phyloP scores from a whole-genome alignment of 2,888 invertebrate species.

The Aradus depressus region DNA sequence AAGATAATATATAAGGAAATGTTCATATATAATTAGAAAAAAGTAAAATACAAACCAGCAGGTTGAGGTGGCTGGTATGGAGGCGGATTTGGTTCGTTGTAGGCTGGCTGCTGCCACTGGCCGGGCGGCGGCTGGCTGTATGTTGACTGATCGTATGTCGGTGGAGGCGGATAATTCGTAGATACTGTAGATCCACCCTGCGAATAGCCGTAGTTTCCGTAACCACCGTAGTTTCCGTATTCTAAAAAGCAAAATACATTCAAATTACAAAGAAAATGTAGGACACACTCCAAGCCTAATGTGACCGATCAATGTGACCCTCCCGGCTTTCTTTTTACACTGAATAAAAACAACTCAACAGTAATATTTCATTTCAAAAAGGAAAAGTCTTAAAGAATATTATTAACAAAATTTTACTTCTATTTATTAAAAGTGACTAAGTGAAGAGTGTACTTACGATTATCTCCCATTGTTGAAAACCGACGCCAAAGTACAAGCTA shows the following conservation, averaged over 20 bases:
- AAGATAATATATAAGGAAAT: too few relatives aligned
- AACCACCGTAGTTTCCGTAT: slow-evolving; percentile 20
- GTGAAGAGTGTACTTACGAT: slow-evolving; percentile 7
- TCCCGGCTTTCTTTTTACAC: too few relatives aligned
- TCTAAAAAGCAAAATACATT: slow-evolving; percentile 10
- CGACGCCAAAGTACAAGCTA: too few relatives aligned
- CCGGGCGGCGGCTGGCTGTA: slow-evolving; percentile 28
- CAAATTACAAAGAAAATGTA: too few relatives aligned
- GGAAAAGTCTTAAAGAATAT: neutral
- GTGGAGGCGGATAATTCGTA: slow-evolving; percentile 24
- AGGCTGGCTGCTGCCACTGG: slow-evolving; percentile 22
- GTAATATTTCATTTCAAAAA: neutral
- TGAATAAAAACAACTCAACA: neutral
- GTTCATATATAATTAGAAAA: too few relatives aligned
- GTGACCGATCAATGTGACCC: too few relatives aligned
- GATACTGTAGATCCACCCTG: slow-evolving; percentile 24
- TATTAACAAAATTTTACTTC: too few relatives aligned
- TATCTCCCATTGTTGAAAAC: slow-evolving; percentile 4
- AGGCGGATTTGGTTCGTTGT: slow-evolving; percentile 20
- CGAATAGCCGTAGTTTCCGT: slow-evolving; percentile 21
- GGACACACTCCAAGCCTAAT: too few relatives aligned
- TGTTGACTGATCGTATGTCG: slow-evolving; percentile 25
- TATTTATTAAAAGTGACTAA: neutral
- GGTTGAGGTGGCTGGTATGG: slow-evolving; percentile 22
- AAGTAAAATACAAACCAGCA: slow-evolving; percentile 13